These are phyloP conservation scores for Luperina testacea DNA, from an alignment of 2,888 invertebrate genomes.

Conservation along the genomic window DNA sequence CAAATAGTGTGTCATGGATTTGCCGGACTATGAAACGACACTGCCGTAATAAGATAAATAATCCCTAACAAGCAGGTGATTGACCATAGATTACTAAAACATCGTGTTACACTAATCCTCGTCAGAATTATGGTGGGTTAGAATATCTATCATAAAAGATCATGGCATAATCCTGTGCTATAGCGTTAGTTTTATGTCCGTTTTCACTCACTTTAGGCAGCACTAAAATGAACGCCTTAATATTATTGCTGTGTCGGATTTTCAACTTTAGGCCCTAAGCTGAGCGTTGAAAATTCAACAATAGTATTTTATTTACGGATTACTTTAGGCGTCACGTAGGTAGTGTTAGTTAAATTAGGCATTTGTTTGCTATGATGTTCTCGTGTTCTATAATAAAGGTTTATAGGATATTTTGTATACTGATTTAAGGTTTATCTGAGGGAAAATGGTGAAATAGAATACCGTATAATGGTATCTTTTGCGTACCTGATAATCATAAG, in stretches of 20 bases:
- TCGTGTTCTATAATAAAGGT: constrained; percentile 22
- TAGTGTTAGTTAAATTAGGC: not conserved
- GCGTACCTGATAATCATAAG: not conserved
- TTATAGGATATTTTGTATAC: not conserved
- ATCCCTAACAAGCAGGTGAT: constrained; percentile 1
- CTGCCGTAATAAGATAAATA: not conserved
- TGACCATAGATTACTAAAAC: constrained; percentile 29
- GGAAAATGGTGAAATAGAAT: not conserved
- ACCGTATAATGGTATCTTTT: not conserved
- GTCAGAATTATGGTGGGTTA: constrained; percentile 4
- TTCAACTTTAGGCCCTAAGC: not conserved
- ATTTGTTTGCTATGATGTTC: not conserved
- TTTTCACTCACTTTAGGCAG: not conserved
- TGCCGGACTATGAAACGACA: not conserved
- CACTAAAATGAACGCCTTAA: not conserved
- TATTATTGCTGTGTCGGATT: not conserved
- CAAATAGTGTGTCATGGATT: not conserved
- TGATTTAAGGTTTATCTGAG: not conserved
- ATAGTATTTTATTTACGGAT: not conserved
- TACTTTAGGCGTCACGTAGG: not conserved
- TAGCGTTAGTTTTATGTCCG: constrained; percentile 21
- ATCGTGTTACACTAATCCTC: constrained; percentile 18
- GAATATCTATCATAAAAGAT: constrained; percentile 46
- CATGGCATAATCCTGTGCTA: constrained; percentile 28
- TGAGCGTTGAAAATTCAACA: not conserved